Evolutionary conservation across 2,113 vertebrate species (phyloP), one percentile per base, ranked within the genome.

Genomic region (Triplophysa rosa): DNA sequence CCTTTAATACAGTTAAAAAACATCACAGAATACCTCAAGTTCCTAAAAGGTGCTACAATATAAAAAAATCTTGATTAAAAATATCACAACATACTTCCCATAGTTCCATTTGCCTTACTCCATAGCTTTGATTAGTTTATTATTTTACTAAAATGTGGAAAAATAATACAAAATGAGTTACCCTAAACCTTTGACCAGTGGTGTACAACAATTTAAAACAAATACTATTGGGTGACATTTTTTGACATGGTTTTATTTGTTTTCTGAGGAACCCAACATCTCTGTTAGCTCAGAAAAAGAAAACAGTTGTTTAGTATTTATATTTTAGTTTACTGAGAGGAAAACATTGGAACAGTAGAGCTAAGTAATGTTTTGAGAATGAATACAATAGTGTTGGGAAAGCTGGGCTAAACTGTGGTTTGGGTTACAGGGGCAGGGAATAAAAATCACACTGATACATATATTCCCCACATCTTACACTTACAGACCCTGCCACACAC

Each of bases 291-390:
- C 89, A 90, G 89, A 86, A 89, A 91, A 90, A 89, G 86, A 90
- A 91, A 90, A 90, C 77, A 81, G 91, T 89, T 90, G 88, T 92
- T 91, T 92, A 93, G 89, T 91, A 90, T 90, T 92, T 91, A 91
- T 91, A 90, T 89, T 91, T 93, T 93, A 92, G 90, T 92, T 92
- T 90, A 93, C 91, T 91, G 86, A 83, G 88, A 89, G 82, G 84
- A 71, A 84, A 86, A 84, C 89, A 90, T 87, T 66, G 87, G 81
- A 86, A 91, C 88, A 90, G 89, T 73, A 75, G 89, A 90, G 80
- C 90, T 91, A 92, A 89, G 86, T 87, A 89, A 92, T 88, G 87
- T 89, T 89, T 89, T 89, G 89, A 89, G 89, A 88, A 89, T 90
- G 91, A 89, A 92, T 91, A 84, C 78, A 87, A 89, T 78, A 89